A percentile compares a stretch with the other conserved stretches of the same genome.
Evolutionary conservation across 2,797 vertebrate genomes (phyloP).

Genomic region (Ctenochaetus hawaiiensis): DNA sequence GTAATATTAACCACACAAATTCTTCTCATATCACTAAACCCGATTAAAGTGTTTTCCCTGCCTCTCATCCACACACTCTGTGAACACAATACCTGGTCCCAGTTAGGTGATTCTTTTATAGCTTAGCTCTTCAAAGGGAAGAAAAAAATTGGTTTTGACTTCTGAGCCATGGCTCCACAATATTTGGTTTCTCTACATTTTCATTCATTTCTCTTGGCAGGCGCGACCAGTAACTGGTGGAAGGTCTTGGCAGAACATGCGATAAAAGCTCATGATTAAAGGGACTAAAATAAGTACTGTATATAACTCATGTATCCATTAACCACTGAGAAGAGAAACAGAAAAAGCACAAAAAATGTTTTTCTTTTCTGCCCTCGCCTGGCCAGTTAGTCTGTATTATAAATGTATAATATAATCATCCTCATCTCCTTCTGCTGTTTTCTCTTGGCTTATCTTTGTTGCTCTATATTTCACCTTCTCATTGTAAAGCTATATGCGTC

Average conservation of each 20-base stretch:
- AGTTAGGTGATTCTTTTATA: constrained; percentile 75
- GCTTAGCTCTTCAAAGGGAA: constrained; percentile 67
- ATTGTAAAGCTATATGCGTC: constrained; percentile 48
- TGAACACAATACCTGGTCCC: constrained; percentile 71
- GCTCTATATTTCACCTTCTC: constrained; percentile 41
- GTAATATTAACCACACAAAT: constrained; percentile 61
- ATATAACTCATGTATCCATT: constrained; percentile 86
- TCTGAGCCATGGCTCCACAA: constrained; percentile 77
- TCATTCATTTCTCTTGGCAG: constrained; percentile 86
- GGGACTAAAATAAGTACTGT: constrained; percentile 85
- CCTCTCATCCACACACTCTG: constrained; percentile 39
- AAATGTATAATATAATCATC: constrained; percentile 69
- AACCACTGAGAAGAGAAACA: constrained; percentile 81
- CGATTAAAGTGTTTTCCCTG: constrained; percentile 48
- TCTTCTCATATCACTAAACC: constrained; percentile 57
- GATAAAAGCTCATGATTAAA: constrained; percentile 87
- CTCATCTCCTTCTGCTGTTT: constrained; percentile 36
- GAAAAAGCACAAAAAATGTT: constrained; percentile 68
- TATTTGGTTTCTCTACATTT: constrained; percentile 84
- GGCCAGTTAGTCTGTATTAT: constrained; percentile 67
- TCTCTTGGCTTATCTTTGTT: constrained; percentile 39
- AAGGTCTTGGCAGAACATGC: constrained; percentile 84
- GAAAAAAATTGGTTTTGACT: constrained; percentile 78
- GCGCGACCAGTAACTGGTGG: constrained; percentile 74
- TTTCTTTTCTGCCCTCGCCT: constrained; percentile 69